Conservation (phyloP, 2,113 vertebrate genomes). For the Corvus hawaiiensis region DNA sequence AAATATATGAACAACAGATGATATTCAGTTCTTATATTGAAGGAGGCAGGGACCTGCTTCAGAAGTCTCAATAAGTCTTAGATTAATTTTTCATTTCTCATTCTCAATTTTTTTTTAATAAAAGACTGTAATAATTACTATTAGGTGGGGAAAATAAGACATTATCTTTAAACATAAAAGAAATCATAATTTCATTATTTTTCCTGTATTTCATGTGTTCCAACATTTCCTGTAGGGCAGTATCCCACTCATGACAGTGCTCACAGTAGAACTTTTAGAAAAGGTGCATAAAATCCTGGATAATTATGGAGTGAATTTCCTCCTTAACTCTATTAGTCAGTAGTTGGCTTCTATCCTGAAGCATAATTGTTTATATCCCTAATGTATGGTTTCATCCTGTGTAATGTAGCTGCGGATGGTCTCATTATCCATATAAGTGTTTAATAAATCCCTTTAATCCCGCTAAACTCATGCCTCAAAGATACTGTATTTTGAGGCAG, state of each 20-base stretch:
- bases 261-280: not conserved
- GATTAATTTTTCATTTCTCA: not conserved
- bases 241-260: not conserved
- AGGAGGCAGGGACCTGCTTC: not conserved
- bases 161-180: not conserved
- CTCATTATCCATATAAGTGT: conserved; percentile 70
- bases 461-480: conserved; percentile 59
- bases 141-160: not conserved
- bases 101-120: not conserved
- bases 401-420: conserved; percentile 63
- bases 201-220: not conserved
- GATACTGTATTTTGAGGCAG: conserved; percentile 63
- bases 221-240: not conserved
- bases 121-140: not conserved
- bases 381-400: conserved; percentile 67
- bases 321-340: conserved; percentile 62
- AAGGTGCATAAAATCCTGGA: conserved; percentile 45
- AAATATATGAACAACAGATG: not conserved
- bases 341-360: conserved; percentile 65
- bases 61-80: not conserved
- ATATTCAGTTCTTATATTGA: not conserved
- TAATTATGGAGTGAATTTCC: conserved; percentile 58
- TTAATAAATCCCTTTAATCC: conserved; percentile 69
- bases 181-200: not conserved
- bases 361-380: conserved; percentile 69